phyloP scores from a whole-genome alignment of 2,888 invertebrate species.

The Drepana falcataria region DNA sequence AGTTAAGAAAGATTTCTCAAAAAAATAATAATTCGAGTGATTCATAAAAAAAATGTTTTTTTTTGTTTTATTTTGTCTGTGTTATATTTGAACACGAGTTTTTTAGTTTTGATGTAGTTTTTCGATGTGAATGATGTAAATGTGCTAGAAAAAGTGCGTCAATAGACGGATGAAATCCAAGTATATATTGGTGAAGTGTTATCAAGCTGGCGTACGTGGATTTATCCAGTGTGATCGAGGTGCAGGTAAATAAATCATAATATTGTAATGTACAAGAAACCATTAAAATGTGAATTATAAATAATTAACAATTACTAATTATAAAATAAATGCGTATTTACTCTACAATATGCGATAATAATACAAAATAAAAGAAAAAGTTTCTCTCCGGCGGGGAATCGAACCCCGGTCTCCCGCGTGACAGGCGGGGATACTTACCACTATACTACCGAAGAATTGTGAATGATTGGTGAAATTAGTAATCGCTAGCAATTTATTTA shows the following conservation, averaged over 20 bases:
- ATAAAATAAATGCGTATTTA: background rate
- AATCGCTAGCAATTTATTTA: too few relatives aligned
- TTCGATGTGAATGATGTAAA: conserved; percentile 11
- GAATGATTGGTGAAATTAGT: too few relatives aligned
- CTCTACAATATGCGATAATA: conserved; percentile 6
- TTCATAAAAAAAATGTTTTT: too few relatives aligned
- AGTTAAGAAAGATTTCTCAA: too few relatives aligned
- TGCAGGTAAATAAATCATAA: conserved; percentile 76
- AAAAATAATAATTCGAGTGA: too few relatives aligned
- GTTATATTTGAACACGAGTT: too few relatives aligned
- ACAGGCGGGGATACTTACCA: conserved; percentile 80
- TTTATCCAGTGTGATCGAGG: conserved; percentile 86
- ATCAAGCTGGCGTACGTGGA: conserved; percentile 84
- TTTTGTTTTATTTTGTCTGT: too few relatives aligned
- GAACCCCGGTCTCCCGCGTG: conserved; percentile 80
- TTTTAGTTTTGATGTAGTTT: conserved; percentile 2
- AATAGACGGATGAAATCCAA: conserved; percentile 15
- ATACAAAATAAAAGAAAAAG: conserved; percentile 21
- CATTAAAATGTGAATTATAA: too few relatives aligned
- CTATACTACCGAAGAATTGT: conserved; percentile 74
- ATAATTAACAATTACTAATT: too few relatives aligned
- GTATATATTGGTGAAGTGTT: conserved; percentile 40
- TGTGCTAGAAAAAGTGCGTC: conserved; percentile 9
- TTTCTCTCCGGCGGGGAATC: conserved; percentile 75
- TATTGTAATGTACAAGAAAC: too few relatives aligned